A percentile compares a stretch with the other conserved stretches of the same genome.
Conservation (phyloP, 1,140 invertebrate genomes). For the Dolichoris vasculosae region DNA sequence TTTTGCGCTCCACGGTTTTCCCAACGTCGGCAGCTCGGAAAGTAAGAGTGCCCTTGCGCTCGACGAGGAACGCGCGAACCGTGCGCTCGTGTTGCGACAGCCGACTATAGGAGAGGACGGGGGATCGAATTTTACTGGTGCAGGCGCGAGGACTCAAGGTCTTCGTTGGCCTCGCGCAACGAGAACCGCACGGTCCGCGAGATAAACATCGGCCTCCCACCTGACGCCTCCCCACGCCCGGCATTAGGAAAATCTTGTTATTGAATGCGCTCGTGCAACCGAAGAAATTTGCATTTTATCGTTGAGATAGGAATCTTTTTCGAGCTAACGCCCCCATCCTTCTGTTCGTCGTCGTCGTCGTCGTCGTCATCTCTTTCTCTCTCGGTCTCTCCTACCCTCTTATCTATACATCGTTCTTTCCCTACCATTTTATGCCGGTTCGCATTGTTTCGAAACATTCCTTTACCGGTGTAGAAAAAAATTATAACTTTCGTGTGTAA, state of each 20-base stretch:
- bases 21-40: constrained; percentile 41
- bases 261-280: not conserved
- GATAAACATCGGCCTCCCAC: constrained; percentile 41
- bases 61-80: constrained; percentile 9
- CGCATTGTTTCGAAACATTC: not conserved
- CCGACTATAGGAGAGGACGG: not conserved
- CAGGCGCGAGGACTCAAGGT: constrained; percentile 10
- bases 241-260: constrained; percentile 2
- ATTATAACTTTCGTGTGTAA: not conserved
- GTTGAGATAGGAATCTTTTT: not conserved
- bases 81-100: constrained; percentile 34
- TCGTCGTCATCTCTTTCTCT: not conserved
- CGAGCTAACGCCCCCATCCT: not conserved
- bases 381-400: not conserved
- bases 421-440: not conserved
- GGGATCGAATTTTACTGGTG: constrained; percentile 18
- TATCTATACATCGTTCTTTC: not conserved
- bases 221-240: not conserved
- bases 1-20: not conserved
- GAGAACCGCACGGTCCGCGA: constrained; percentile 43
- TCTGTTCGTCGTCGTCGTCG: not conserved
- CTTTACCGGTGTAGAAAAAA: not conserved
- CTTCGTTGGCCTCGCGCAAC: not conserved
- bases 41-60: constrained; percentile 43
- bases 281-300: not conserved